A percentile compares a stretch with the other conserved stretches of the same genome.
phyloP scores from a whole-genome alignment of 2,113 vertebrate species.

The Cebidichthys violaceus region DNA sequence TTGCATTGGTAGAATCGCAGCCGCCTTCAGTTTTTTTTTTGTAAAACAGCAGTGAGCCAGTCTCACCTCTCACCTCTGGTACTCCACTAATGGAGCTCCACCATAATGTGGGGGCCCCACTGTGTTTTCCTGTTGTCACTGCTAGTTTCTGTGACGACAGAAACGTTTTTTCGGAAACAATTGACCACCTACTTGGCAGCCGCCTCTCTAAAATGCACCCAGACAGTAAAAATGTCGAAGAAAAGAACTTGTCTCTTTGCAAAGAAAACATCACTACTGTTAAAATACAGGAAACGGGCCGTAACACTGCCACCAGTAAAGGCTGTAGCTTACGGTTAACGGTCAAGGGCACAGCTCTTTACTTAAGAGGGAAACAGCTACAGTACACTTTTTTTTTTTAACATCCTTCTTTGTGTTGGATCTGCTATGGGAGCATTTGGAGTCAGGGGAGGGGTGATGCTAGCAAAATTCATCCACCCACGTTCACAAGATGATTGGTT shows the following conservation, averaged over 20 bases:
- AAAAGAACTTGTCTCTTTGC: slow-evolving; percentile 9
- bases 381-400: not conserved
- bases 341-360: not conserved
- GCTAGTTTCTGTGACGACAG: slow-evolving; percentile 4
- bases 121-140: slow-evolving; percentile 18
- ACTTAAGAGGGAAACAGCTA: not conserved
- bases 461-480: not conserved
- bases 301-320: slow-evolving; percentile 4
- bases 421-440: not conserved
- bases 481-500: not conserved
- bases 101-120: not conserved
- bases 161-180: not conserved
- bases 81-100: not conserved
- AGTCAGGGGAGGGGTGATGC: not conserved
- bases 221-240: slow-evolving; percentile 13
- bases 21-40: not conserved
- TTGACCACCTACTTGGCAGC: slow-evolving; percentile 15
- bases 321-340: slow-evolving; percentile 12
- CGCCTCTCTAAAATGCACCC: slow-evolving; percentile 1
- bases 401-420: not conserved
- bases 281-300: not conserved
- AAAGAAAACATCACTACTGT: slow-evolving; percentile 38
- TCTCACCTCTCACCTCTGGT: not conserved
- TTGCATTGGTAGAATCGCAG: not conserved
- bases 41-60: not conserved